Conservation (phyloP, 2,888 invertebrate species). For the Anthrax anthrax region DNA sequence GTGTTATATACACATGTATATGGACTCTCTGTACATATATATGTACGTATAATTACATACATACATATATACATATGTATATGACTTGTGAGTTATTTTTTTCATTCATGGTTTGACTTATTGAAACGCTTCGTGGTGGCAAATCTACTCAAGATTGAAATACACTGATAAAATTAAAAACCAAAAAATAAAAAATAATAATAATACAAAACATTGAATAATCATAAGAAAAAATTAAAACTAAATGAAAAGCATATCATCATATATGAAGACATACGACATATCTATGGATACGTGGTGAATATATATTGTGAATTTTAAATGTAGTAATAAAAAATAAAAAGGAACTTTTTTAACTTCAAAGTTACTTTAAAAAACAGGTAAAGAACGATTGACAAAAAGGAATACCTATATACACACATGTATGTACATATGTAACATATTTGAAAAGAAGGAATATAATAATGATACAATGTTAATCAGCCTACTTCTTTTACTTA, state of each 20-base stretch:
- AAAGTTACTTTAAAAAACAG: neutral
- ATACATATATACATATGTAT: neutral
- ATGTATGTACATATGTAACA: too few species aligned
- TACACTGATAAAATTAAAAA: conserved; percentile 6
- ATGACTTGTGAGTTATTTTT: neutral
- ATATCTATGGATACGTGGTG: too few species aligned
- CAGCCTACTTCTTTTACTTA: too few species aligned
- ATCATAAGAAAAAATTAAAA: neutral
- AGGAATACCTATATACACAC: too few species aligned
- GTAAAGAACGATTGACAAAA: neutral
- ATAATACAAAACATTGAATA: neutral
- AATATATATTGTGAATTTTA: too few species aligned
- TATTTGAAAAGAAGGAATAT: too few species aligned
- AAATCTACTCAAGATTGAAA: conserved; percentile 9
- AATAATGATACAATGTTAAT: too few species aligned
- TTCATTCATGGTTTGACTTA: neutral
- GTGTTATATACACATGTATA: too few species aligned
- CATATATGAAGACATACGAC: too few species aligned
- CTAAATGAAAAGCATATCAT: too few species aligned
- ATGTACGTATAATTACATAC: neutral
- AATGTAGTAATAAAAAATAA: neutral
- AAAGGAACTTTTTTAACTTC: too few species aligned
- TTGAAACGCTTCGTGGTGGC: conserved; percentile 5
- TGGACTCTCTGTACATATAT: neutral
- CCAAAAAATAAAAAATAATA: conserved; percentile 1